phyloP scores from a whole-genome alignment of 2,888 invertebrate species.

The Scelioninae gen. 1 region DNA sequence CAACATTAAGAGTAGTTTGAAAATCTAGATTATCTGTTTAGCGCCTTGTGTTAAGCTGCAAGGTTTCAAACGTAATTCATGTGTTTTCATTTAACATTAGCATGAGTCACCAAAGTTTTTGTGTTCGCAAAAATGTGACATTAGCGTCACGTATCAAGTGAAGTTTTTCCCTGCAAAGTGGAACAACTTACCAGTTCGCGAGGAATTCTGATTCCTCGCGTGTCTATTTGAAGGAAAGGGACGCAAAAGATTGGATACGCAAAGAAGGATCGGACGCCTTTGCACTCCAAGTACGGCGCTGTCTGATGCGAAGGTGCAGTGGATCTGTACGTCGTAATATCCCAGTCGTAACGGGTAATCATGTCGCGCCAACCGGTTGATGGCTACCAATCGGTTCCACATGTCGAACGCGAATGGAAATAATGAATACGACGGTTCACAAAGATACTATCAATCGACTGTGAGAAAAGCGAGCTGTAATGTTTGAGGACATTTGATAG shows the following conservation, averaged over 20 bases:
- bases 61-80: constrained; percentile 21
- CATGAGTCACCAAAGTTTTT: constrained; percentile 33
- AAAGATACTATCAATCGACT: constrained; percentile 56
- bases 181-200: constrained; percentile 53
- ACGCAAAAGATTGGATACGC: constrained; percentile 46
- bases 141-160: constrained; percentile 34
- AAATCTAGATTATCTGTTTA: constrained; percentile 7
- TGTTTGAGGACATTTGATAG: constrained; percentile 19
- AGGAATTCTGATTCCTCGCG: constrained; percentile 57
- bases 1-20: neutral
- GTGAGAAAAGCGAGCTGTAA: constrained; percentile 38
- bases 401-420: constrained; percentile 60
- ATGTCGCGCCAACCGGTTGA: constrained; percentile 74
- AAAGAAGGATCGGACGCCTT: constrained; percentile 52
- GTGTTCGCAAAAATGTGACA: constrained; percentile 36
- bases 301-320: constrained; percentile 41
- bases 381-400: constrained; percentile 68
- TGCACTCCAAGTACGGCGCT: constrained; percentile 57
- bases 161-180: constrained; percentile 52
- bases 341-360: constrained; percentile 73
- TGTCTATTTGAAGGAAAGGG: constrained; percentile 59
- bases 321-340: constrained; percentile 40
- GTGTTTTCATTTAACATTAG: constrained; percentile 35
- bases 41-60: constrained; percentile 13
- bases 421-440: constrained; percentile 41